Evolutionary conservation across 2,888 invertebrate genomes (phyloP), one percentile per base, ranked within the genome.

Genomic region (Tiliacea citrago): DNA sequence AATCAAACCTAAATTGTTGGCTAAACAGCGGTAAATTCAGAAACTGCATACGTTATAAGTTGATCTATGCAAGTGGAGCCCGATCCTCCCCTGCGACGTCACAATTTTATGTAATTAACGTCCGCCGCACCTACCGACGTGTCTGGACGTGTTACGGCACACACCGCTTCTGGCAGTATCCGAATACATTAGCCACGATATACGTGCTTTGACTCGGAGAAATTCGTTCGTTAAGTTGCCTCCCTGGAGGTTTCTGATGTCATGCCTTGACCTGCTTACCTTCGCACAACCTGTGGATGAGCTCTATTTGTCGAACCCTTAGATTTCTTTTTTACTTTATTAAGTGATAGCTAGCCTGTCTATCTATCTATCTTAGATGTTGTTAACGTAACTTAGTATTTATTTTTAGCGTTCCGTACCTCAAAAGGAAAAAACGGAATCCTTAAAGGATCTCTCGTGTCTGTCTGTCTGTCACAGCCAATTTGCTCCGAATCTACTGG

Each of bases 21-120:
- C 79, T 88, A 89, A 89, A 89, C 85, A 88, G 84, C 88, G 84
- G 84, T 86, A 89, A 91, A 92, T 92, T 91, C 82, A 74, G 88
- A 88, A 91, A 91, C 89, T 92, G 92, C 92, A 92, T 91, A 89
- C 90, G 89, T 88, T 89, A 88, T 89, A 90, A 92, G 90, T 92
- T 89, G 87, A 91, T 90, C 88, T 91, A 90, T 86, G 88, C 86
- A 86, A 87, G 84, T 86, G 88, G 83, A 87, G 86, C 83, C 88
- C 88, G 81, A 86, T 91, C 87, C 90, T 92, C 93, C 90, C 91
- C 68, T 77, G 92, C 90, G 94, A 93, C 93, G 93, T 94, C 92
- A 94, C 93, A 92, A 92, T 94, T 93, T 94, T 92, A 93, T 92
- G 92, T 94, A 95, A 95, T 95, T 95, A 94, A 91, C 93, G 92